A percentile compares a stretch with the other conserved stretches of the same genome.
Evolutionary conservation across 2,113 vertebrate genomes (phyloP).

Genomic region (Xiphophorus couchianus): DNA sequence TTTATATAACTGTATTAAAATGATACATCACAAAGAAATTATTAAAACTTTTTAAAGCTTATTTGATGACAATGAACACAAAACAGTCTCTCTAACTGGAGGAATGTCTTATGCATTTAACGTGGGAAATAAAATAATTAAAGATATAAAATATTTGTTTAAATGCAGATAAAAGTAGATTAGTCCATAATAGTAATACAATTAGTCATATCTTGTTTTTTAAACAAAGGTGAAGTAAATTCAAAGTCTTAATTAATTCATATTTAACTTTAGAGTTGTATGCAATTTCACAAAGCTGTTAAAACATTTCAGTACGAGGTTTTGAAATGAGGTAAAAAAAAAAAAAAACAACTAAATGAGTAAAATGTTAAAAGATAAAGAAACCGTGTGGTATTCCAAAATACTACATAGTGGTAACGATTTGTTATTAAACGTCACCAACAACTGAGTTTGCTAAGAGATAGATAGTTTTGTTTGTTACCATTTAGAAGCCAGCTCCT

Average conservation of each 20-base stretch:
- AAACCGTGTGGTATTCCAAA: too few relatives aligned
- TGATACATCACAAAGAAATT: not conserved
- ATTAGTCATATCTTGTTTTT: too few relatives aligned
- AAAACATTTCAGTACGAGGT: too few relatives aligned
- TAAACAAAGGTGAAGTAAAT: too few relatives aligned
- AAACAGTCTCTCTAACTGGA: not conserved
- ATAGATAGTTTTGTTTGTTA: conserved; percentile 3
- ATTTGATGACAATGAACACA: not conserved
- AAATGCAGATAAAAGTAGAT: not conserved
- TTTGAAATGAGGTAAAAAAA: too few relatives aligned
- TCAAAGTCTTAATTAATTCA: too few relatives aligned
- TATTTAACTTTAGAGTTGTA: not conserved
- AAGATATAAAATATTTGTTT: not conserved
- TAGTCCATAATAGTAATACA: not conserved
- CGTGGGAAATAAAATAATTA: not conserved
- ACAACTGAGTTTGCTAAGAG: conserved; percentile 6
- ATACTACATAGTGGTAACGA: too few relatives aligned
- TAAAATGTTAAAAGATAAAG: too few relatives aligned
- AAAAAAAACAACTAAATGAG: too few relatives aligned
- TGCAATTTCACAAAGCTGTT: not conserved
- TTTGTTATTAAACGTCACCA: conserved; percentile 25
- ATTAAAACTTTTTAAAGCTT: not conserved
- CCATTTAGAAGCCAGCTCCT: not conserved
- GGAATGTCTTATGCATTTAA: not conserved
- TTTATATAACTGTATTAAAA: not conserved